Base-by-base conservation (phyloP, 2,113 vertebrate species). In the Boleophthalmus pectinirostris region DNA sequence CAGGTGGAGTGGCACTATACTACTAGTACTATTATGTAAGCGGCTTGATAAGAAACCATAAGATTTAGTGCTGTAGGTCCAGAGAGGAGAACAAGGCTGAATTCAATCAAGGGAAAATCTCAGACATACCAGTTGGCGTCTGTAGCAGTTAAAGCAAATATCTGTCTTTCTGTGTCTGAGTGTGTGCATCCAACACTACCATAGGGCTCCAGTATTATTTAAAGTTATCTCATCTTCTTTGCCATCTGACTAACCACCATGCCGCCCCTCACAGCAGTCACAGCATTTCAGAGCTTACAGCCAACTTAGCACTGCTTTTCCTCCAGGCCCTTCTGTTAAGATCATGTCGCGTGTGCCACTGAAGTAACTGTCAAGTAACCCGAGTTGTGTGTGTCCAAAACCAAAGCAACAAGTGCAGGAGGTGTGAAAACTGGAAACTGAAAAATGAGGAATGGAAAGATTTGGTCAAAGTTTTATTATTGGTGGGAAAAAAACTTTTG, bases 141-240 rank as follows among this genome's bases (percentile, higher is more conserved):
- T 85, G 74, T 69, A 66, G 68, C 69, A 77, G 74, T 89, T 84
- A 79, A 53, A 61, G 68, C 58, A 60, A 78, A 75, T 79, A 63
- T 86, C 43, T 79, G 66, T 78, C 25, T 82, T 23, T 58, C 13
- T 58, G 0, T 58, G 1, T 58, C 23, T 25, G 64, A 13, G 65
- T 68, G 54, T 35, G 54, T 65, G 72, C 66, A 83, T 88, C 82
- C 87, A 92, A 73, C 87, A 85, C 74, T 85, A 89, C 75, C 74
- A 84, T 79, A 68, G 82, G 84, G 76, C 82, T 84, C 70, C 75
- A 85, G 89, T 82, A 82, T 88, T 85, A 82, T 85, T 88, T 83
- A 79, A 82, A 83, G 72, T 81, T 79, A 74, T 83, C 77, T 86
- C 80, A 88, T 89, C 85, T 87, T 79, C 79, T 86, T 84, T 82